These are phyloP conservation scores for Parnassius orleans DNA, from an alignment of 2,888 invertebrate genomes.

Conservation along the genomic window DNA sequence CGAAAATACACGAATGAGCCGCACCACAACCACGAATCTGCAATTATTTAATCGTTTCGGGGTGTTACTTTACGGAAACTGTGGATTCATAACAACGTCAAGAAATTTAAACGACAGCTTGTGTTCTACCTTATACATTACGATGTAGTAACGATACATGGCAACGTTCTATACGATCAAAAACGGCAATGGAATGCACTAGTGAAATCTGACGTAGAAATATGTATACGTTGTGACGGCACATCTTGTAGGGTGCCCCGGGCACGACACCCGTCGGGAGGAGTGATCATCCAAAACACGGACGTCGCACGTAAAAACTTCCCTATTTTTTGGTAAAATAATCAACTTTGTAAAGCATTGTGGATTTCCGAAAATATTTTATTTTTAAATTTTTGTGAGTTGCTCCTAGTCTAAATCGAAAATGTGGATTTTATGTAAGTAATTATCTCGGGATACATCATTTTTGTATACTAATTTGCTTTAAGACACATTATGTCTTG, in stretches of 20 bases:
- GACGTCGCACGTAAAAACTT: conserved; percentile 43
- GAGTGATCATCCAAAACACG: conserved; percentile 63
- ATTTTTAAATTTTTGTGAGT: not conserved
- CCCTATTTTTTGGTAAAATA: conserved; percentile 31
- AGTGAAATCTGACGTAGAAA: conserved; percentile 33
- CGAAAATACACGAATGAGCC: conserved; percentile 63
- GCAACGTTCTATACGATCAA: conserved; percentile 19
- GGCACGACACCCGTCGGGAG: conserved; percentile 65
- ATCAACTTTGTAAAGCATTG: not conserved
- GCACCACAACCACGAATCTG: conserved; percentile 61
- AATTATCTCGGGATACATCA: too few species aligned
- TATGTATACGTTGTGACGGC: conserved; percentile 43
- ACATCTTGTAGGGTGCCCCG: conserved; percentile 66
- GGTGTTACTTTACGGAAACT: conserved; percentile 67
- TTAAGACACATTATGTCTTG: too few species aligned
- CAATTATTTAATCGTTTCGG: conserved; percentile 74
- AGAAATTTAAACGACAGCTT: not conserved
- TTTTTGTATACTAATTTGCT: too few species aligned
- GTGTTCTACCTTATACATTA: conserved; percentile 5
- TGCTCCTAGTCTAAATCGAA: too few species aligned
- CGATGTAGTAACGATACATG: not conserved
- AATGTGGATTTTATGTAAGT: too few species aligned
- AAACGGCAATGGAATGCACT: conserved; percentile 41
- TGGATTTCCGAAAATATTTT: not conserved
- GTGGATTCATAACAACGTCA: conserved; percentile 37